Conservation (phyloP, 2,113 vertebrate genomes). For the Diadophis punctatus region DNA sequence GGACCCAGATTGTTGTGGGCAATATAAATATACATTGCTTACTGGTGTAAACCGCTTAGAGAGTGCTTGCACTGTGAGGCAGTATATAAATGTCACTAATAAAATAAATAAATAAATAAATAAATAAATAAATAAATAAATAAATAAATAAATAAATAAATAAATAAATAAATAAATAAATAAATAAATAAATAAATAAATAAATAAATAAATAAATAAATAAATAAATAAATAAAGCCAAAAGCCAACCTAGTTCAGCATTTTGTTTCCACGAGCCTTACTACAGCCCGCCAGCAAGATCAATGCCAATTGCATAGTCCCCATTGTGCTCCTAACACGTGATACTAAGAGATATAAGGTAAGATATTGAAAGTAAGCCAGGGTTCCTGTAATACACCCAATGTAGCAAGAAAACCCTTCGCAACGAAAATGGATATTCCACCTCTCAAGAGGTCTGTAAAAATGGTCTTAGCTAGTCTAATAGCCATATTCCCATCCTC, state of each 20-base stretch:
- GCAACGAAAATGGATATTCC: not conserved
- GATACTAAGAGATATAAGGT: not conserved
- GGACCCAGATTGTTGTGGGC: no score
- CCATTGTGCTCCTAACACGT: not conserved
- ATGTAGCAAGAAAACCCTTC: not conserved
- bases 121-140: no score
- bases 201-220: no score
- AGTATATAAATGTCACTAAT: no score
- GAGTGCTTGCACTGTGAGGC: no score
- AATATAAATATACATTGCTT: no score
- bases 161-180: no score
- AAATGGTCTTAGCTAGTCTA: not conserved
- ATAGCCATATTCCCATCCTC: not conserved
- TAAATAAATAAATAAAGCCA: no score
- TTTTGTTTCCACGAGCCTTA: not conserved
- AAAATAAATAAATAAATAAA: no score
- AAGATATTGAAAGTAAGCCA: not conserved
- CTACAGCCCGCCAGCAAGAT: not conserved
- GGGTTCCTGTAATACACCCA: not conserved
- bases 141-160: no score
- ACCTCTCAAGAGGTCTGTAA: not conserved
- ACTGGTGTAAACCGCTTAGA: no score
- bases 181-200: no score
- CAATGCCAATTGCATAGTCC: not conserved
- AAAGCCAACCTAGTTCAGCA: not conserved